These are phyloP conservation scores for Gortyna flavago DNA, from an alignment of 2,888 invertebrate genomes.

Conservation along the genomic window DNA sequence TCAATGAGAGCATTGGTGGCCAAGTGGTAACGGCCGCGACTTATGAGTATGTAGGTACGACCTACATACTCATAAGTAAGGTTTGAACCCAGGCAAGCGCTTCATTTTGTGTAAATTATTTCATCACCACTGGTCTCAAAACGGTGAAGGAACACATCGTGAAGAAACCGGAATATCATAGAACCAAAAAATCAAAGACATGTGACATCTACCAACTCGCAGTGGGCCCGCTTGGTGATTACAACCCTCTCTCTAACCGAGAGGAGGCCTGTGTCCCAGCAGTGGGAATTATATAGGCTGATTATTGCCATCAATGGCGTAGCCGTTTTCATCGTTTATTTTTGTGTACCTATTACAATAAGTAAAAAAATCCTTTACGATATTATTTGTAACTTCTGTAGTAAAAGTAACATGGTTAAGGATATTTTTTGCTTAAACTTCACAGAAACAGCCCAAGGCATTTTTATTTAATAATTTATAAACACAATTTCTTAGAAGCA, in stretches of 20 bases:
- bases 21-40: not conserved
- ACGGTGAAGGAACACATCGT: not conserved
- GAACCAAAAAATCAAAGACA: too few relatives aligned
- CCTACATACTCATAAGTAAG: too few relatives aligned
- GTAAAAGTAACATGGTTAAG: not conserved
- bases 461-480: slow-evolving; percentile 41
- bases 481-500: slow-evolving; percentile 34
- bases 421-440: not conserved
- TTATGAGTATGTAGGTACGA: not conserved
- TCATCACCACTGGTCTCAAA: not conserved
- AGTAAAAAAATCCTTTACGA: not conserved
- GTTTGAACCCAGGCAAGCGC: not conserved
- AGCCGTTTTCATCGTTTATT: not conserved
- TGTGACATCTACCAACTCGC: not conserved
- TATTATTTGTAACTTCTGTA: slow-evolving; percentile 4
- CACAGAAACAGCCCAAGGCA: slow-evolving; percentile 11
- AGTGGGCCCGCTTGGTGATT: not conserved
- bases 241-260: not conserved
- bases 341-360: slow-evolving; percentile 5
- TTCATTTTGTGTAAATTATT: not conserved
- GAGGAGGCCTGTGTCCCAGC: not conserved
- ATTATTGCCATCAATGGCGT: not conserved
- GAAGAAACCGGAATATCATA: too few relatives aligned
- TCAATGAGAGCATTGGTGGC: not conserved
- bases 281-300: not conserved